A percentile compares a stretch with the other conserved stretches of the same genome.
Evolutionary conservation across 2,113 vertebrate genomes (phyloP).

Genomic region (Aviceda subcristata): DNA sequence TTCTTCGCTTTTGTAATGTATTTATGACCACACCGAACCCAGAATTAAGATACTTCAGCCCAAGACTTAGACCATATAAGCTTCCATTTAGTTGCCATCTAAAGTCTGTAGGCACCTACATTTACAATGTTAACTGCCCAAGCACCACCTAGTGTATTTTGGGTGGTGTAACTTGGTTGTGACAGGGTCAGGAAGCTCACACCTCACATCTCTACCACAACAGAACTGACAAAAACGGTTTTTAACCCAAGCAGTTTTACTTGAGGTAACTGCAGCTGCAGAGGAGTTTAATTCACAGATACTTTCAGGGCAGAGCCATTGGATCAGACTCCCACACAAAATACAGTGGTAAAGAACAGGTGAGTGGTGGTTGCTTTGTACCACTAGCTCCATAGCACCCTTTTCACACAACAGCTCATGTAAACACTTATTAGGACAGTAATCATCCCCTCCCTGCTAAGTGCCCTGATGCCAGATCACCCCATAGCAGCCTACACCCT

Average conservation of each 20-base stretch:
- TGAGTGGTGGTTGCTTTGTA: neutral
- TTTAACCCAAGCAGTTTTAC: neutral
- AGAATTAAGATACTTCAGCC: neutral
- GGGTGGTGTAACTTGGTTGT: neutral
- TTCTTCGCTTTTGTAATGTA: neutral
- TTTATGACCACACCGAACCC: neutral
- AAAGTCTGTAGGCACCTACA: neutral
- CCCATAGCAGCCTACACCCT: neutral
- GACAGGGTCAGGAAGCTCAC: neutral
- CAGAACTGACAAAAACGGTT: neutral
- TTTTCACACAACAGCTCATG: neutral
- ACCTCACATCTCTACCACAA: neutral
- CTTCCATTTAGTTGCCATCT: neutral
- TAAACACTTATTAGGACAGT: neutral
- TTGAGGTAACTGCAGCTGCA: neutral
- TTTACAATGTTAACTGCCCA: neutral
- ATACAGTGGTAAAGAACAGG: neutral
- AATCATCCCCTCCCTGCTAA: neutral
- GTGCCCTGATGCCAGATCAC: neutral
- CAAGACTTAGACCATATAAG: neutral
- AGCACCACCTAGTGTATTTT: neutral
- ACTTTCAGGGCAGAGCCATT: neutral
- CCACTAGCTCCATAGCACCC: rapidly evolving
- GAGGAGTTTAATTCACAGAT: neutral
- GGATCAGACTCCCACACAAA: neutral